These are phyloP conservation scores for Apis mellifera DNA, from an alignment of 1,140 invertebrate genomes.

Conservation along the genomic window Amel_HAv3.1 CM009940.2:2927001-2927500, in stretches of 20 bases:
- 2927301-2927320: too few relatives aligned
- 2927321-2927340: not conserved
- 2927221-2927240: not conserved
- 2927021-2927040: not conserved
- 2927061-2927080: slow-evolving; percentile 47
- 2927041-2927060: slow-evolving; percentile 19
- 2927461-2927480: slow-evolving; percentile 33
- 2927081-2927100: slow-evolving; percentile 72
- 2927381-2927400: slow-evolving; percentile 9
- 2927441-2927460: slow-evolving; percentile 31
- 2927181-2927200: slow-evolving; percentile 23
- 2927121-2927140: slow-evolving; percentile 34
- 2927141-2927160: slow-evolving; percentile 59
- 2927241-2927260: too few relatives aligned
- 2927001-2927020: slow-evolving; percentile 5
- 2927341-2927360: not conserved
- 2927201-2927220: not conserved
- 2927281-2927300: not conserved
- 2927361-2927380: not conserved
- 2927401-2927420: slow-evolving; percentile 26
- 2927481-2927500: slow-evolving; percentile 33
- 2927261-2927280: too few relatives aligned
- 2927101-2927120: slow-evolving; percentile 35
- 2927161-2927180: slow-evolving; percentile 48
- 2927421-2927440: slow-evolving; percentile 29